These are phyloP conservation scores for Zaprionus ghesquierei DNA, from an alignment of 1,140 invertebrate species.

Conservation along the genomic window DNA sequence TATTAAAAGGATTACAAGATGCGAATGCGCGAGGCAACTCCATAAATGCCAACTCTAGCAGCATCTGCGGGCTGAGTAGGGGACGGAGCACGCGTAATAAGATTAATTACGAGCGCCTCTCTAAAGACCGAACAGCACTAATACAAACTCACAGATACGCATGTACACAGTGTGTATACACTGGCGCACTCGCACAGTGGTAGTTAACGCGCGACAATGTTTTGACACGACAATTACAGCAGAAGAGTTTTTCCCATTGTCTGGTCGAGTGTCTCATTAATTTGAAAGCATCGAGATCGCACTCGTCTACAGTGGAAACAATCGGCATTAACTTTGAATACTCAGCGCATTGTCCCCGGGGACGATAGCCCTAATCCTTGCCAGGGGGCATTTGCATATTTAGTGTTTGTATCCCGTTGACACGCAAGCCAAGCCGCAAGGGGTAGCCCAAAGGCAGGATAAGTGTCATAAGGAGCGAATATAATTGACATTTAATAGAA, in stretches of 20 bases:
- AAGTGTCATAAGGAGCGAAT: constrained; percentile 39
- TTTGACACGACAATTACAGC: constrained; percentile 57
- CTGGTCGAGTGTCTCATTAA: constrained; percentile 59
- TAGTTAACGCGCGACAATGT: constrained; percentile 38
- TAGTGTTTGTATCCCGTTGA: constrained; percentile 46
- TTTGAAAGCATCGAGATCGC: constrained; percentile 48
- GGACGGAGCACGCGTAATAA: constrained; percentile 37
- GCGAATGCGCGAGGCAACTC: constrained; percentile 32
- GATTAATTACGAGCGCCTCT: constrained; percentile 69
- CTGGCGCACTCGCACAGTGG: neutral
- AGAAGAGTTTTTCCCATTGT: constrained; percentile 36
- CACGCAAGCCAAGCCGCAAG: constrained; percentile 41
- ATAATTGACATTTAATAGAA: constrained; percentile 55
- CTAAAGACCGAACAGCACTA: neutral
- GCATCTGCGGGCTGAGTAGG: neutral
- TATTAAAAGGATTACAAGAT: constrained; percentile 75
- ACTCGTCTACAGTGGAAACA: neutral
- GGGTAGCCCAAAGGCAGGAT: constrained; percentile 3
- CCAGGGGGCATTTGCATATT: constrained; percentile 65
- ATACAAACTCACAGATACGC: neutral
- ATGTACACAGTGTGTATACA: neutral
- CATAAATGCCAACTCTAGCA: constrained; percentile 38
- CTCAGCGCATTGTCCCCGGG: constrained; percentile 2
- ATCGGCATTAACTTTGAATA: constrained; percentile 28
- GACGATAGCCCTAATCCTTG: constrained; percentile 48